A percentile compares a stretch with the other conserved stretches of the same genome.
phyloP scores from a whole-genome alignment of 2,113 vertebrate genomes.

The Oreochromis spilurus region DNA sequence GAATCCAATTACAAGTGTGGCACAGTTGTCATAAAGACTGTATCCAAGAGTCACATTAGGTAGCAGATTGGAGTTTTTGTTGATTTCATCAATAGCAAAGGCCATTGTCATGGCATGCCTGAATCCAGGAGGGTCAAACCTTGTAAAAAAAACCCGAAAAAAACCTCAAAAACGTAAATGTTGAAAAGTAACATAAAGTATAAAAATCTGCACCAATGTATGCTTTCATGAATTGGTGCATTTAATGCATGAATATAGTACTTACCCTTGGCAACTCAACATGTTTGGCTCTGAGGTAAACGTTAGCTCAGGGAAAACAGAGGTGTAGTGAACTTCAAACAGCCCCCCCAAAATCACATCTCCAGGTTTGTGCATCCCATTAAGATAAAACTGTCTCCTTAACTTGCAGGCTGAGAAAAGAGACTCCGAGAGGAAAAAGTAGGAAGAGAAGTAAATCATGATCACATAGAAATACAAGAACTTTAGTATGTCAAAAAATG shows the following conservation, averaged over 20 bases:
- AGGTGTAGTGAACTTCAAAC: conserved; percentile 26
- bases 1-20: conserved; percentile 55
- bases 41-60: conserved; percentile 64
- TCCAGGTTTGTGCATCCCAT: conserved; percentile 4
- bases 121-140: conserved; percentile 57
- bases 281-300: neutral
- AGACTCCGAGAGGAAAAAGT: neutral
- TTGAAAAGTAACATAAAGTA: neutral
- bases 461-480: neutral
- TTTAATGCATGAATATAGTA: neutral
- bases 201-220: neutral
- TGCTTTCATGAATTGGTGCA: neutral
- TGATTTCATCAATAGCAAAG: conserved; percentile 67
- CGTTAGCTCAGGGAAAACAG: neutral
- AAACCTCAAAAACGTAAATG: neutral
- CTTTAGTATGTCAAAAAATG: neutral
- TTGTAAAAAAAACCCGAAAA: neutral
- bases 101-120: conserved; percentile 60
- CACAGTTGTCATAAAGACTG: conserved; percentile 65
- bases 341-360: conserved; percentile 22
- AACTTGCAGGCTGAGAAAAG: neutral
- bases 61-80: conserved; percentile 51
- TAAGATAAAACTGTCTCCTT: neutral
- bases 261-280: conserved; percentile 18
- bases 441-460: neutral